Percentiles rank a stretch among this genome's conserved stretches.
Conservation (phyloP, 2,888 invertebrate genomes). For the Busseola fusca region DNA sequence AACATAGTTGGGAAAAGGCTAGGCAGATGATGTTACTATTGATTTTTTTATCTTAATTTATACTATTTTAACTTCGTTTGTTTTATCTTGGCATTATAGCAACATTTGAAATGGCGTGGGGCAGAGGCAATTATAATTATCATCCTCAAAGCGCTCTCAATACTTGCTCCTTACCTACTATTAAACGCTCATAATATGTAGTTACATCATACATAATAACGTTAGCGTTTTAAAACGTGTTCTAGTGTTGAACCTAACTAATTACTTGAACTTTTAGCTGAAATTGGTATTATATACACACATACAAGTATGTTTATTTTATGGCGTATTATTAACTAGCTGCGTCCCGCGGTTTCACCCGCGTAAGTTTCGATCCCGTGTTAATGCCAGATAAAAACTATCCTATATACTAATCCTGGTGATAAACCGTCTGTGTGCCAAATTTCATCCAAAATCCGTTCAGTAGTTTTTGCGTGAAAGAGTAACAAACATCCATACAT, state of each 20-base stretch:
- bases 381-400: too few species aligned
- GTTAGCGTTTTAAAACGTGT: neutral
- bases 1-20: too few species aligned
- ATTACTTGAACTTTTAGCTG: slow-evolving; percentile 7
- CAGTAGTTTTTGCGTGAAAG: too few species aligned
- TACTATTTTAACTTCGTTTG: neutral
- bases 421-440: too few species aligned
- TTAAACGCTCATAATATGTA: neutral
- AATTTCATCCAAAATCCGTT: too few species aligned
- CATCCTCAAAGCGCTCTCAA: neutral
- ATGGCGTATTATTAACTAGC: neutral
- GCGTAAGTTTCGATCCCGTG: too few species aligned
- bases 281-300: neutral
- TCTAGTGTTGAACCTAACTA: neutral
- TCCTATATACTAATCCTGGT: too few species aligned
- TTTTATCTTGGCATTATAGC: slow-evolving; percentile 1
- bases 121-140: neutral
- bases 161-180: neutral
- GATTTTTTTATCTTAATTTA: neutral
- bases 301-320: too few species aligned
- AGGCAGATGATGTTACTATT: too few species aligned
- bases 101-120: neutral
- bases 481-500: too few species aligned
- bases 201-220: slow-evolving; percentile 25
- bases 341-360: too few species aligned